phyloP scores from a whole-genome alignment of 2,113 vertebrate species.

The Otus sunia region DNA sequence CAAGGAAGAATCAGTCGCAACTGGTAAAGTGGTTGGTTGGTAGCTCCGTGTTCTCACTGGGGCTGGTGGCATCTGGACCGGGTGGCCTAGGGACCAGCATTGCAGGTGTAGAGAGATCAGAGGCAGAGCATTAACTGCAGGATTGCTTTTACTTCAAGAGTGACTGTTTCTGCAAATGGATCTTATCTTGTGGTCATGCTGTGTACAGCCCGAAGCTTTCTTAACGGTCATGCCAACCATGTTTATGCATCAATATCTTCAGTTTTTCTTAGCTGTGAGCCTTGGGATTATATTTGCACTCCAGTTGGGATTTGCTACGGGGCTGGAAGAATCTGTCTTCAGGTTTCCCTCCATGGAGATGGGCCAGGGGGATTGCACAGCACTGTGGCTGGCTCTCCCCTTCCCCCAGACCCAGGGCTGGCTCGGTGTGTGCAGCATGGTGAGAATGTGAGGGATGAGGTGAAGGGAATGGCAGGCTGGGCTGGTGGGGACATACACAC shows the following conservation, averaged over 20 bases:
- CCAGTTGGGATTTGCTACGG: too few species aligned
- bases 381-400: background rate
- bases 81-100: background rate
- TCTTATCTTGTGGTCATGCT: background rate
- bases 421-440: accelerated
- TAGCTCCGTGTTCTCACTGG: background rate
- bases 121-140: background rate
- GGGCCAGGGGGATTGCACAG: too few species aligned
- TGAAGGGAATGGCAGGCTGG: background rate
- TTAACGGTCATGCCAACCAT: background rate
- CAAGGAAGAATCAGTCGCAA: background rate
- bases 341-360: background rate
- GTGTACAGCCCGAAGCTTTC: background rate
- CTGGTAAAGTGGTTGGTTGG: background rate
- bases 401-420: background rate
- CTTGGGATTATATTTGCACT: background rate
- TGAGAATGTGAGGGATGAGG: background rate
- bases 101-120: too few species aligned
- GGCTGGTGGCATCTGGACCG: background rate
- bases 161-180: background rate
- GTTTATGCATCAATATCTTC: accelerated
- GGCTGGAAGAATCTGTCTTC: background rate
- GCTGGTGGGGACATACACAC: background rate
- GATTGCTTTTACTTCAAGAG: background rate
- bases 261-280: background rate